Conservation (phyloP, 2,797 vertebrate genomes). For the Sciurus vulgaris region DNA sequence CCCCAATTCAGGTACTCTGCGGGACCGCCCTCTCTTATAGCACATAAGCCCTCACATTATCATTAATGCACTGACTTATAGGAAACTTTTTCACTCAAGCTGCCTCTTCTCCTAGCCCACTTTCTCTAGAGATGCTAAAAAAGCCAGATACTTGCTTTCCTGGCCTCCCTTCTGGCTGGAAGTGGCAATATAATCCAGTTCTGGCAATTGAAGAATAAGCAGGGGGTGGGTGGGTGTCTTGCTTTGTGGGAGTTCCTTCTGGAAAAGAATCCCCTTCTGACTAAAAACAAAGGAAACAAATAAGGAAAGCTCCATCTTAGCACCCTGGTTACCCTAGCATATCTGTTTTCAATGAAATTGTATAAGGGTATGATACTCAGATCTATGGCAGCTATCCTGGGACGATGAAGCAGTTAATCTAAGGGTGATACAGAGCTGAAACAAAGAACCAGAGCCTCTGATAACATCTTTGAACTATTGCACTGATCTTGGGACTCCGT, state of each 20-base stretch:
- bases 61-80: rapidly evolving
- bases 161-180: conserved; percentile 40
- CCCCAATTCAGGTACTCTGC: neutral
- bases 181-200: conserved; percentile 18
- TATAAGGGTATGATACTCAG: neutral
- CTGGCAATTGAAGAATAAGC: conserved; percentile 28
- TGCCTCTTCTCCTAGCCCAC: neutral
- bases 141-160: conserved; percentile 54
- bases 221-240: neutral
- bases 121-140: conserved; percentile 18
- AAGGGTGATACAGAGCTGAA: neutral
- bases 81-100: neutral
- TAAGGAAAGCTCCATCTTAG: neutral
- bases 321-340: neutral
- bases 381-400: neutral
- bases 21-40: neutral
- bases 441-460: neutral
- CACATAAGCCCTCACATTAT: neutral
- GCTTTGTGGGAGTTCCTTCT: conserved; percentile 23
- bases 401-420: neutral
- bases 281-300: conserved; percentile 52
- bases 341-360: neutral
- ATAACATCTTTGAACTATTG: neutral
- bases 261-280: neutral
- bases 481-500: neutral